Conservation (phyloP, 2,888 invertebrate species). For the Epicampocera succincta region DNA sequence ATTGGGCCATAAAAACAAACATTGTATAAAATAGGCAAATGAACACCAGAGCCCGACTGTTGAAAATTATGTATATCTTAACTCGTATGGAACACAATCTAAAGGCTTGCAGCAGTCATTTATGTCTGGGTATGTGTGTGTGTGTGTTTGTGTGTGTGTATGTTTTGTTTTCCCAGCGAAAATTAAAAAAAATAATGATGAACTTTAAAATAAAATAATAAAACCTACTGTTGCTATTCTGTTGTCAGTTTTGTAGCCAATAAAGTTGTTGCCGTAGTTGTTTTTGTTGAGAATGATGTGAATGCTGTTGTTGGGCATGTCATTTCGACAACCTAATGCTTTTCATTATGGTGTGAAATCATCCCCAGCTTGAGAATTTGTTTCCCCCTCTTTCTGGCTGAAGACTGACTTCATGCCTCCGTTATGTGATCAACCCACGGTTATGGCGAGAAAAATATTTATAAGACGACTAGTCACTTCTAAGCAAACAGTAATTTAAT, state of each 20-base stretch:
- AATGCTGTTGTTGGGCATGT: not conserved
- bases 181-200: slow-evolving; percentile 9
- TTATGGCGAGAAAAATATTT: no score
- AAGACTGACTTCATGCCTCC: no score
- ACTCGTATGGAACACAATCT: slow-evolving; percentile 13
- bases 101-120: slow-evolving; percentile 2
- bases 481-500: no score
- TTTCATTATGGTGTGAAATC: no score
- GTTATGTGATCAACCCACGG: no score
- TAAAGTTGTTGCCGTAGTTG: slow-evolving; percentile 10
- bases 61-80: slow-evolving; percentile 14
- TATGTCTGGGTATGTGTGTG: not conserved
- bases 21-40: slow-evolving; percentile 64
- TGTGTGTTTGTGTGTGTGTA: not conserved
- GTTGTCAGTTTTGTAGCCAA: slow-evolving; percentile 41
- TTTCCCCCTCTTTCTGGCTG: no score
- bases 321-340: no score
- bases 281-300: slow-evolving; percentile 19
- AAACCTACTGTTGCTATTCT: slow-evolving; percentile 50
- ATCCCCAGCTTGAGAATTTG: no score
- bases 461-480: no score
- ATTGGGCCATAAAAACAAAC: slow-evolving; percentile 63
- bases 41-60: slow-evolving; percentile 51
- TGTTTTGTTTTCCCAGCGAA: not conserved
- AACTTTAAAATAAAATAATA: not conserved